These are phyloP conservation scores for Oophaga pumilio DNA, from an alignment of 2,113 vertebrate genomes.

Conservation along the genomic window DNA sequence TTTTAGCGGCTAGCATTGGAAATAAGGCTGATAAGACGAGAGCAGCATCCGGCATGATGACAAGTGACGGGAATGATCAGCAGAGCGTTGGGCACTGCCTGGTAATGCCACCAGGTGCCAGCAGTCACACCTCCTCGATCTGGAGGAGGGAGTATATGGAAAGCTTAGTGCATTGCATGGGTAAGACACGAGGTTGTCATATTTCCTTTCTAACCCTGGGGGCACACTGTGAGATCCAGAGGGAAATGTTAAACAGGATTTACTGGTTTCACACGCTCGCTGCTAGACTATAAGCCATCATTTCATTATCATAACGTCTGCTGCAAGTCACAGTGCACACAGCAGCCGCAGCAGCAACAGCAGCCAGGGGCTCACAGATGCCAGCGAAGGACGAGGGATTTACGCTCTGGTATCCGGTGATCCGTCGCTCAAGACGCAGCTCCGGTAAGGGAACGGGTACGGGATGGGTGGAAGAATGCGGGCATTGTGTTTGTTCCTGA, in stretches of 20 bases:
- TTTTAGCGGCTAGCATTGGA: not conserved
- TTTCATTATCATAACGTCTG: constrained; percentile 65
- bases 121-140: constrained; percentile 28
- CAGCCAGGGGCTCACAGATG: constrained; percentile 43
- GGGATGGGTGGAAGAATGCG: not conserved
- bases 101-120: constrained; percentile 31
- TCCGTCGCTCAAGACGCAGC: not conserved
- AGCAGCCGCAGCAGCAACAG: not conserved
- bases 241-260: constrained; percentile 68
- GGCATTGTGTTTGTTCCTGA: not conserved
- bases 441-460: constrained; percentile 4
- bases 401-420: constrained; percentile 8
- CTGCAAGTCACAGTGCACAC: constrained; percentile 41
- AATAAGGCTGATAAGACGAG: too few species aligned
- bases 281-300: constrained; percentile 64
- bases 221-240: constrained; percentile 65
- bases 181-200: constrained; percentile 63
- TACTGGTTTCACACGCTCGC: constrained; percentile 67
- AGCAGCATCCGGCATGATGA: not conserved
- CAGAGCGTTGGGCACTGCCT: not conserved
- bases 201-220: constrained; percentile 64
- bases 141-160: constrained; percentile 39
- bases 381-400: constrained; percentile 32
- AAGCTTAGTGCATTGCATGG: constrained; percentile 25
- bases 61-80: not conserved